Evolutionary conservation across 35 echinoderm and acorn worm genomes (phyloP).

Genomic region (Lytechinus pictus): DNA sequence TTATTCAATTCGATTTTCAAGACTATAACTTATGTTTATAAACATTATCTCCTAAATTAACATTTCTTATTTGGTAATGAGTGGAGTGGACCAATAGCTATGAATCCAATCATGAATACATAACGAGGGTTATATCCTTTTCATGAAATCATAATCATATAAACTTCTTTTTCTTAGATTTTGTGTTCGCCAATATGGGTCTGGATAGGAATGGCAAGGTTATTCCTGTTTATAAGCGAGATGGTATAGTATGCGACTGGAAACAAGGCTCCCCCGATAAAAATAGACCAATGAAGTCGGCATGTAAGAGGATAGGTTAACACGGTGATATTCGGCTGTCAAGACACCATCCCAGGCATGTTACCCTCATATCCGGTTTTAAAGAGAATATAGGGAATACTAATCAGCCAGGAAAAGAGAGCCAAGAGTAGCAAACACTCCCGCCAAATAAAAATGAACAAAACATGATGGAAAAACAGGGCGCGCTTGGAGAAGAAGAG

Average conservation of each 20-base stretch:
- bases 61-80: no score
- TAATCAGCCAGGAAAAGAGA: neutral
- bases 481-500: neutral
- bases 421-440: neutral
- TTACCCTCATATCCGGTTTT: neutral
- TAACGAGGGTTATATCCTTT: no score
- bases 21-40: no score
- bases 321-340: neutral
- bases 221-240: neutral
- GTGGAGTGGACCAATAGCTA: no score
- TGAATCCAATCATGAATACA: no score
- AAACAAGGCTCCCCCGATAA: neutral
- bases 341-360: neutral
- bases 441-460: neutral
- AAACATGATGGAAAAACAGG: neutral
- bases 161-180: no score
- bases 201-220: neutral
- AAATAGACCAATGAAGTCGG: neutral
- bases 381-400: conserved; percentile 18
- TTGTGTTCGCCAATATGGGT: neutral
- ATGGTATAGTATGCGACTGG: neutral
- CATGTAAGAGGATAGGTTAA: neutral
- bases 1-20: no score
- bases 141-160: no score
- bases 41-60: no score